phyloP scores from a whole-genome alignment of 1,140 invertebrate genomes.

The Dolichoris vasculosae region DNA sequence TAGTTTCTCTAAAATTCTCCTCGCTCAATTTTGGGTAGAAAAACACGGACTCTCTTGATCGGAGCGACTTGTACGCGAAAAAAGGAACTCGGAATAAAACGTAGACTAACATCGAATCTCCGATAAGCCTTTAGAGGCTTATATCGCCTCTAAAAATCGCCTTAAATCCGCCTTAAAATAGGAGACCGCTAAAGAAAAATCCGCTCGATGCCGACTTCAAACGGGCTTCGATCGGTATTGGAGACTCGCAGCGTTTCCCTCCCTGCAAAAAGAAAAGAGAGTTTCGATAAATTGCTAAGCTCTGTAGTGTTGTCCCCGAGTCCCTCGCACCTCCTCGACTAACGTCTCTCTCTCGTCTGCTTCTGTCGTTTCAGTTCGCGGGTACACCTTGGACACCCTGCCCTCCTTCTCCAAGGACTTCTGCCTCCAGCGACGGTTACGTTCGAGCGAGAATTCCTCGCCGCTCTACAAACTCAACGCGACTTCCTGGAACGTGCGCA shows the following conservation, averaged over 20 bases:
- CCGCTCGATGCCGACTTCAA: too few relatives aligned
- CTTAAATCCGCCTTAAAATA: too few relatives aligned
- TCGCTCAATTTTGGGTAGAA: not conserved
- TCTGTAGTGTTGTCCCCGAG: slow-evolving; percentile 6
- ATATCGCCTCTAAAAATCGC: too few relatives aligned
- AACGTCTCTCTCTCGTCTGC: not conserved
- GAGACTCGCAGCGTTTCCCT: not conserved
- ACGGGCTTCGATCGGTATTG: not conserved
- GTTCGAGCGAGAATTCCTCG: slow-evolving; percentile 54
- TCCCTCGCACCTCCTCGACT: not conserved
- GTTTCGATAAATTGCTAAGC: not conserved
- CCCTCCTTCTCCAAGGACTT: slow-evolving; percentile 48
- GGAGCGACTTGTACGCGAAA: not conserved
- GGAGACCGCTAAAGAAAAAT: too few relatives aligned
- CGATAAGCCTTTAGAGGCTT: too few relatives aligned
- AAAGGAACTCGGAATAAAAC: too few relatives aligned
- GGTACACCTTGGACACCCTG: not conserved
- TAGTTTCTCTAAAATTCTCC: too few relatives aligned
- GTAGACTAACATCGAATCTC: too few relatives aligned
- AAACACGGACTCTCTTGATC: not conserved
- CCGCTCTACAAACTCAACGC: not conserved
- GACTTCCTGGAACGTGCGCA: slow-evolving; percentile 46
- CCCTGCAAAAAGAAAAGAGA: too few relatives aligned
- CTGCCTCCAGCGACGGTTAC: slow-evolving; percentile 58
- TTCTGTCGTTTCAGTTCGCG: slow-evolving; percentile 56